Evolutionary conservation across 2,113 vertebrate genomes (phyloP), one percentile per base, ranked within the genome.

Genomic region (Tragelaphus scriptus): DNA sequence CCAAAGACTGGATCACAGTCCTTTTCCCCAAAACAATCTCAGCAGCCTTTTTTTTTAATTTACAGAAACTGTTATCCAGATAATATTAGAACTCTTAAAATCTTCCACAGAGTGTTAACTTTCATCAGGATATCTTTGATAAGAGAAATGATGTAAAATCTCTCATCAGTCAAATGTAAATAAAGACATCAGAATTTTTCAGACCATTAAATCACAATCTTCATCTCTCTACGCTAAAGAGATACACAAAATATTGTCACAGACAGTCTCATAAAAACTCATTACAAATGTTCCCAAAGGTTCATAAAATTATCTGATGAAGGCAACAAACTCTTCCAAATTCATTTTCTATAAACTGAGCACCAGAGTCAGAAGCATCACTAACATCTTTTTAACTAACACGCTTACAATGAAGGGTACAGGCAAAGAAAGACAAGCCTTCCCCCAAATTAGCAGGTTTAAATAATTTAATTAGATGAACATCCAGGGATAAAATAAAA

Each of bases 391-490:
- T 82, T 87, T 84, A 92, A 87, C 47, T 44, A 88, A 85, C 80
- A 96, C 17, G 2, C 19, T 58, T 91, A 32, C 49, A 86, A 89
- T 91, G 68, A 91, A 97, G 95, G 44, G 32, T 75, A 61, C 7
- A 26, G 2, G 15, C 9, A 23, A 58, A 86, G 49, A 63, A 96
- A 91, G 21, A 0, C 3, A 61, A 49, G 59, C 1, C 82, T 94
- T 61, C 53, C n/a, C 26, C 36, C 14, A 93, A 88, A 93, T 89
- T 90, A 81, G 0, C 79, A 77, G 91, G 92, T 81, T 92, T 79
- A 79, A 92, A 92, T 80, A 91, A 49, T 88, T 97, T 95, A 87
- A 36, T 96, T 96, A 80, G 7, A 56, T 97, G 95, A 97, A 97
- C 6, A 96, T 71, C 32, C 63, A 93, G 97, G 77, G 17, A 61